phyloP scores from a whole-genome alignment of 2,888 invertebrate genomes.

The Serripes groenlandicus region DNA sequence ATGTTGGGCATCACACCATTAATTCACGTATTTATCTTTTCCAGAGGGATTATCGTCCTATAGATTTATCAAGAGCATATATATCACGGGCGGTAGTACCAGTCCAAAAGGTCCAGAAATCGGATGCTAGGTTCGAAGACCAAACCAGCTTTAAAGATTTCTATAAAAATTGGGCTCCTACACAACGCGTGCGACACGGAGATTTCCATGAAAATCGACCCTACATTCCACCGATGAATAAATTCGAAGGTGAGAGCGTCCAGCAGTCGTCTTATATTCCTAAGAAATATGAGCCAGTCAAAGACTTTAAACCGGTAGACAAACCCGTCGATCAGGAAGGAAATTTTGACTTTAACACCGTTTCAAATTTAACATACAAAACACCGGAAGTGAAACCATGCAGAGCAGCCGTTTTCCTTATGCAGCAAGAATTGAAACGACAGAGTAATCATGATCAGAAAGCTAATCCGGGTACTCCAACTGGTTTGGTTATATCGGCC shows the following conservation, averaged over 20 bases:
- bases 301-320: conserved; percentile 77
- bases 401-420: conserved; percentile 77
- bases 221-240: conserved; percentile 78
- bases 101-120: conserved; percentile 59
- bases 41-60: conserved; percentile 83
- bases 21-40: conserved; percentile 23
- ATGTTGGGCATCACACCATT: too few species aligned
- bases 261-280: conserved; percentile 75
- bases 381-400: conserved; percentile 78
- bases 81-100: conserved; percentile 66
- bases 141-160: conserved; percentile 81
- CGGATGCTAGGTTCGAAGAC: conserved; percentile 78
- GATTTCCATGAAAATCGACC: conserved; percentile 84
- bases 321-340: conserved; percentile 70
- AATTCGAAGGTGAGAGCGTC: conserved; percentile 74
- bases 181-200: conserved; percentile 77
- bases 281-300: conserved; percentile 71
- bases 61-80: conserved; percentile 73
- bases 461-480: conserved; percentile 42
- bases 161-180: conserved; percentile 79
- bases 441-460: conserved; percentile 46
- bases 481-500: conserved; percentile 56
- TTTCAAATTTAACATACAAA: conserved; percentile 75
- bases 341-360: conserved; percentile 80
- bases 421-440: conserved; percentile 78